Percentiles rank a stretch among this genome's conserved stretches.
Conservation (phyloP, 2,113 vertebrate species). For the Catharus fuscescens region DNA sequence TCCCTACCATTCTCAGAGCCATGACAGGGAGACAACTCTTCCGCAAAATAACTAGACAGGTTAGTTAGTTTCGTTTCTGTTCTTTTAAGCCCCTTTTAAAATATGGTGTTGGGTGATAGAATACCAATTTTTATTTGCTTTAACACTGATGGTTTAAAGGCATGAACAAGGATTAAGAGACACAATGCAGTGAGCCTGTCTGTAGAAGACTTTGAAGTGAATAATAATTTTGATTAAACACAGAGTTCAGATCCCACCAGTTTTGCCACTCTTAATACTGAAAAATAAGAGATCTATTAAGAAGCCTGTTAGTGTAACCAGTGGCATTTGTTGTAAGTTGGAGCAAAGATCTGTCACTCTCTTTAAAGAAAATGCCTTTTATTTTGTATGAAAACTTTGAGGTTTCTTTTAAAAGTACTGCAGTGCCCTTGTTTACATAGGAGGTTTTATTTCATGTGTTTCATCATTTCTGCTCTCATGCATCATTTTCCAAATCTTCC, state of each 20-base stretch:
- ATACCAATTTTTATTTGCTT: background rate
- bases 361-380: background rate
- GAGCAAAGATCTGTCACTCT: accelerated
- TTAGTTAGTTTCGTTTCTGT: background rate
- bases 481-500: background rate
- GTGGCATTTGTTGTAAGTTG: background rate
- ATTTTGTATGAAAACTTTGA: background rate
- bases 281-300: background rate
- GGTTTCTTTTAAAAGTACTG: background rate
- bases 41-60: background rate
- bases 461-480: background rate
- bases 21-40: background rate
- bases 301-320: background rate
- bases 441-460: background rate
- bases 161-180: background rate
- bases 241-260: background rate
- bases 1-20: background rate
- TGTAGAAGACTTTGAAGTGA: background rate
- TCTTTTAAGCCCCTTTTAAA: background rate
- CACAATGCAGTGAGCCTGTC: background rate
- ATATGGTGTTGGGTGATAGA: background rate
- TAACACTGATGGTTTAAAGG: background rate
- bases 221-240: background rate
- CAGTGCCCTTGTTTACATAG: background rate
- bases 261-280: background rate